phyloP scores from a whole-genome alignment of 92 coral and sea anemone genomes.

The Zoanthus sansibaricus region DNA sequence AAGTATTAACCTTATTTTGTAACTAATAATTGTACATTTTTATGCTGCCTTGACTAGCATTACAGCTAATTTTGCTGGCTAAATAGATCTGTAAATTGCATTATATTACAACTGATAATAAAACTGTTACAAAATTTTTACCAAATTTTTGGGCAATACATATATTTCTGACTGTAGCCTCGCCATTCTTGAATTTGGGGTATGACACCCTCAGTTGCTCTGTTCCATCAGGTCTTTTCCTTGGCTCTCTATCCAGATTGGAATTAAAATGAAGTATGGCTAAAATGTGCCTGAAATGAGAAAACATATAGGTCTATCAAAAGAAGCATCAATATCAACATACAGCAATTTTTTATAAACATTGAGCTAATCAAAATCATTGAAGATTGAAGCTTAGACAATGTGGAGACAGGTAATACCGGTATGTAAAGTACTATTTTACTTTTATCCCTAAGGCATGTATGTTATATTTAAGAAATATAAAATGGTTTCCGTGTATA shows the following conservation, averaged over 20 bases:
- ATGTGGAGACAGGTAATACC: not conserved
- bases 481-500: too few relatives aligned
- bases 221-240: not conserved
- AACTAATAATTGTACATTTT: too few relatives aligned
- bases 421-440: not conserved
- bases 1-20: too few relatives aligned
- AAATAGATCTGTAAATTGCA: too few relatives aligned
- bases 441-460: not conserved
- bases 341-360: not conserved
- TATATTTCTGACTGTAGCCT: slow-evolving; percentile 40
- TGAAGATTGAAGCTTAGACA: not conserved
- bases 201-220: slow-evolving; percentile 25
- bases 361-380: not conserved
- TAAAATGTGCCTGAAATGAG: slow-evolving; percentile 35
- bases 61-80: too few relatives aligned
- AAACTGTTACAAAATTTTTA: not conserved
- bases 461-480: too few relatives aligned
- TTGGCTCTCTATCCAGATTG: slow-evolving; percentile 33
- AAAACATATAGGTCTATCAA: not conserved
- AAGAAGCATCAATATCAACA: not conserved
- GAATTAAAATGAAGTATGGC: slow-evolving; percentile 38
- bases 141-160: slow-evolving; percentile 10
- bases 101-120: too few relatives aligned
- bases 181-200: slow-evolving; percentile 9
- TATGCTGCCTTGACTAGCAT: too few relatives aligned